phyloP scores from a whole-genome alignment of 2,113 vertebrate species.

The Actenoides lindsayi region DNA sequence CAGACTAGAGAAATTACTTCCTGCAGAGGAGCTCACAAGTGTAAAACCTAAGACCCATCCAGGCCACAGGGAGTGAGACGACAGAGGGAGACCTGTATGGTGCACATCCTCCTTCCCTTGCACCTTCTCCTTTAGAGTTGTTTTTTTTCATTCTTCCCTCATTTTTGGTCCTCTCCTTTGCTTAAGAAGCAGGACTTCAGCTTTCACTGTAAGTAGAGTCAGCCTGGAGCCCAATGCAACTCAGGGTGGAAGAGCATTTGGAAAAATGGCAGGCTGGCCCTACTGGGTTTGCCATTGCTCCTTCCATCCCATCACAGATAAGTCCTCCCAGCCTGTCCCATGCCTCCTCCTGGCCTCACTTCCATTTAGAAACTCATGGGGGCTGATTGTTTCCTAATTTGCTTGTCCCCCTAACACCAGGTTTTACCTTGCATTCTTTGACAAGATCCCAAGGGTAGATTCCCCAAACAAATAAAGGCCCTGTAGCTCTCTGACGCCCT shows the following conservation, averaged over 20 bases:
- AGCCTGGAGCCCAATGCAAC: background rate
- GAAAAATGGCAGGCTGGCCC: background rate
- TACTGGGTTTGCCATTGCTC: background rate
- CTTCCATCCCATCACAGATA: background rate
- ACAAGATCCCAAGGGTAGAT: background rate
- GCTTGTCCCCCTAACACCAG: background rate
- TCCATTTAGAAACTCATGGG: background rate
- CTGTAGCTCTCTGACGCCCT: background rate
- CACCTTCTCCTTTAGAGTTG: background rate
- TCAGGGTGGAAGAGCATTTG: background rate
- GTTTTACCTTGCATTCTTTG: background rate
- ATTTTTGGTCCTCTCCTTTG: background rate
- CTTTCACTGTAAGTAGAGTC: background rate
- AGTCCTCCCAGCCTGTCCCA: background rate
- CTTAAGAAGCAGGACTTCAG: background rate
- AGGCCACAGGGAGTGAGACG: background rate
- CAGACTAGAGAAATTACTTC: constrained; percentile 61
- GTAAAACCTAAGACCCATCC: background rate
- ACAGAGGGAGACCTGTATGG: background rate
- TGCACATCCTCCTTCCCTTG: background rate
- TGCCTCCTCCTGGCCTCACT: background rate
- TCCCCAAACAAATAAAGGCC: background rate
- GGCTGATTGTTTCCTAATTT: background rate
- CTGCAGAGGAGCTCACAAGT: background rate
- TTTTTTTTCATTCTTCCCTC: background rate